Base-by-base conservation (phyloP, 2,888 invertebrate species). In the Lysandra coridon region DNA sequence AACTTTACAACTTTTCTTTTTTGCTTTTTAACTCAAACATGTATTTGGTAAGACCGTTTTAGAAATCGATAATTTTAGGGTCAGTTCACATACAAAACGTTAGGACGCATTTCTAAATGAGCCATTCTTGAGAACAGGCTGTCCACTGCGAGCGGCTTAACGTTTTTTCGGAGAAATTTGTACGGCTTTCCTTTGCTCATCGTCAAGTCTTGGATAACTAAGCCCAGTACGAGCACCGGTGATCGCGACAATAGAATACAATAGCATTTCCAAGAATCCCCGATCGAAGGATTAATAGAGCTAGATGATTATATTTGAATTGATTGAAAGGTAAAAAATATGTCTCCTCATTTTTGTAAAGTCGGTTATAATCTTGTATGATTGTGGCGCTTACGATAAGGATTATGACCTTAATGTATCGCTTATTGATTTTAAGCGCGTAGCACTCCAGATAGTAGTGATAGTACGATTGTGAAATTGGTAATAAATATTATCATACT, bases 351-450 rank as follows among this genome's bases (percentile, higher is more conserved):
- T 49, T 49, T 49, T 49, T 10, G 10, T 49, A 49, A 44, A 44
- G 49, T 49, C 10, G 2, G 10, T 49, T 49, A 49, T 14, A 64
- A 64, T 64, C 23, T 7, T 7, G 30, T 12, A 64, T 33, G 69
- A 69, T 69, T 33, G 14, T 69, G 33, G 69, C 14, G 10, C 30
- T 33, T 12, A 69, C 14, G 69, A 69, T 69, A 69, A 64, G 37
- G 33, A 69, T 69, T 23, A 69, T 12, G 14, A 69, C 33, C 64
- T 69, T 17, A 37, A 37, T 64, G 12, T 64, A 64, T 64, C 64
- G 64, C 33, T 33, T 69, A 69, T 69, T 69, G 69, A 69, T 69
- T 69, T 69, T 14, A 69, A 12, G 37, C 33, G 69, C 64, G 64
- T 30, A 64, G 12, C 69, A 14, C 69, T 69, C 69, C 69, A 69